A percentile compares a stretch with the other conserved stretches of the same genome.
These are phyloP conservation scores for Gavialis gangeticus DNA, from an alignment of 2,113 vertebrate genomes.

Conservation along the genomic window DNA sequence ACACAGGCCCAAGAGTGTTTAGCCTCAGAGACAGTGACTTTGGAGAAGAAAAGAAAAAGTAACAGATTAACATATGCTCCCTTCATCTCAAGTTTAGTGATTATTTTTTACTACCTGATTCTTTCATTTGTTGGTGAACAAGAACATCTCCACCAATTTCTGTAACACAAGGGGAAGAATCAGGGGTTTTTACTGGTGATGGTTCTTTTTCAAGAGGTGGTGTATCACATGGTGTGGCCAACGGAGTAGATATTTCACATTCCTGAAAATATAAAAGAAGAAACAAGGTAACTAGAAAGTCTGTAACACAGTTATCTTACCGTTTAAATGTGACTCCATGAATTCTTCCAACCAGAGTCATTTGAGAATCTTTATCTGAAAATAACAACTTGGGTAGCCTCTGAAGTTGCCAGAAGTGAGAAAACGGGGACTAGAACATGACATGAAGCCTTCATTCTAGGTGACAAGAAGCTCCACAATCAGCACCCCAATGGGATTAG, in stretches of 20 bases:
- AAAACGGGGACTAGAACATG: background rate
- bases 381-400: background rate
- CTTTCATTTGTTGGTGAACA: conserved; percentile 38
- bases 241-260: conserved; percentile 71
- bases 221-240: conserved; percentile 81
- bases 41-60: conserved; percentile 59
- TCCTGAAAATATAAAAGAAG: conserved; percentile 62
- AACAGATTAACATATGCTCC: conserved; percentile 62
- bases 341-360: background rate
- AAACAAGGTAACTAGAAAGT: background rate
- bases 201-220: conserved; percentile 60
- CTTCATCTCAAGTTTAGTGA: conserved; percentile 31
- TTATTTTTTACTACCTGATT: conserved; percentile 74
- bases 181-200: conserved; percentile 80
- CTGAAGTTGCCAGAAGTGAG: background rate
- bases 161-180: conserved; percentile 76
- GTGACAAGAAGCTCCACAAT: background rate
- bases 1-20: conserved; percentile 50
- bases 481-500: background rate
- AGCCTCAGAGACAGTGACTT: conserved; percentile 36
- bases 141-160: conserved; percentile 53
- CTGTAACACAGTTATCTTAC: background rate
- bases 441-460: background rate
- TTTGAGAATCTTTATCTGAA: background rate
- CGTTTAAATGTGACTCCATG: background rate